Evolutionary conservation across 2,888 invertebrate species (phyloP), one percentile per base, ranked within the genome.

Genomic region (Phortica magna): DNA sequence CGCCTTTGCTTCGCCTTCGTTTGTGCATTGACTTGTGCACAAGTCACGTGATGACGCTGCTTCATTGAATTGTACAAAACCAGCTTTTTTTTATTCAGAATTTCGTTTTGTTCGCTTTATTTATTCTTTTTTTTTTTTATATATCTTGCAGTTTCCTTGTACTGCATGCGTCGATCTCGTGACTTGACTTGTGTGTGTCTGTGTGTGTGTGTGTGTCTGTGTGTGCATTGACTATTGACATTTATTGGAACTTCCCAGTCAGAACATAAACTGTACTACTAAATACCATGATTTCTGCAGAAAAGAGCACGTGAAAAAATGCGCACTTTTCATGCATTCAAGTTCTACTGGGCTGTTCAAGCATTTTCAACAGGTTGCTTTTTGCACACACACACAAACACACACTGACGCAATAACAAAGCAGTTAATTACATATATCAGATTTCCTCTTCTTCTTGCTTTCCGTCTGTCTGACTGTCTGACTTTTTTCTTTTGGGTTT

Each of bases 151-250:
- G 76, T 80, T 78, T 77, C 85, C 64, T 64, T 31, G 14, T 31
- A 31, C 31, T 64, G 64, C 64, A 31, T 39, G 64, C 64, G 64
- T 31, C 22, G 5, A 64, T 64, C 64, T 64, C 64, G 64, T 64
- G 64, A 64, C 64, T 22, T 4, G 39, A 39, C 64, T 31, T 31
- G 70, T n/a, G 9, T 68, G 6, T 67, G 7, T 14, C 7, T 6
- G 19, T 73, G 71, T 41, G 31, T 53, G 64, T 68, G n/a, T 71
- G 61, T 17, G 22, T 61, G 76, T 73, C 74, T 76, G 76, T 73
- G 78, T 78, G 76, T 77, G 78, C 78, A 75, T 81, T 80, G 79
- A 79, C 79, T 81, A 77, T 82, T 87, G 84, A 84, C 87, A 85
- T 87, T 84, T 84, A 85, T 83, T 82, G 77, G 75, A 77, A 77